Evolutionary conservation across 2,797 vertebrate species (phyloP).

Genomic region (Mionectes olivaceus): DNA sequence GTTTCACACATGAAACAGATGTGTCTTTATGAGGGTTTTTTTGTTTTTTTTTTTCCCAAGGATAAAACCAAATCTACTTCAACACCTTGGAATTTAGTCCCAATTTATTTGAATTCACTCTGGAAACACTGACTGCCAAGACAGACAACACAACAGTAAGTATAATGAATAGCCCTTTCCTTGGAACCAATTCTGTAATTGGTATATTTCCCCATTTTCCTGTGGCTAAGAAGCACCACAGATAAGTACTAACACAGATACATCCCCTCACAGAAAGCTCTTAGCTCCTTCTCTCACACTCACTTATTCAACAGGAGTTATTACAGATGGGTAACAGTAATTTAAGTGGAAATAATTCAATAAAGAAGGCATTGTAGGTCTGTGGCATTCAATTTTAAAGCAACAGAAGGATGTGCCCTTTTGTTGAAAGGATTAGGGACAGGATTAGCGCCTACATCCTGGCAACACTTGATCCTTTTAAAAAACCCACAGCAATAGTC

Average conservation of each 20-base stretch:
- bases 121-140: not conserved
- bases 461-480: not conserved
- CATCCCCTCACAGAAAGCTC: not conserved
- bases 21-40: not conserved
- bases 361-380: not conserved
- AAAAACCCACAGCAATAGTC: not conserved
- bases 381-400: not conserved
- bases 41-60: not conserved
- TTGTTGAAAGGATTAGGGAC: not conserved
- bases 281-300: not conserved
- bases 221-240: not conserved
- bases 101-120: not conserved
- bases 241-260: not conserved
- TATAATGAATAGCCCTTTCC: not conserved
- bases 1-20: not conserved
- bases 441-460: not conserved
- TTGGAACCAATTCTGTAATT: not conserved
- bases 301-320: not conserved
- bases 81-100: not conserved
- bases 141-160: not conserved
- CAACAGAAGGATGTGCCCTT: not conserved
- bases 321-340: not conserved
- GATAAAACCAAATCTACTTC: not conserved
- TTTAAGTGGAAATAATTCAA: not conserved
- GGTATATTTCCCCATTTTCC: not conserved